These are phyloP conservation scores for Redunca redunca DNA, from an alignment of 2,113 vertebrate species.

Conservation along the genomic window DNA sequence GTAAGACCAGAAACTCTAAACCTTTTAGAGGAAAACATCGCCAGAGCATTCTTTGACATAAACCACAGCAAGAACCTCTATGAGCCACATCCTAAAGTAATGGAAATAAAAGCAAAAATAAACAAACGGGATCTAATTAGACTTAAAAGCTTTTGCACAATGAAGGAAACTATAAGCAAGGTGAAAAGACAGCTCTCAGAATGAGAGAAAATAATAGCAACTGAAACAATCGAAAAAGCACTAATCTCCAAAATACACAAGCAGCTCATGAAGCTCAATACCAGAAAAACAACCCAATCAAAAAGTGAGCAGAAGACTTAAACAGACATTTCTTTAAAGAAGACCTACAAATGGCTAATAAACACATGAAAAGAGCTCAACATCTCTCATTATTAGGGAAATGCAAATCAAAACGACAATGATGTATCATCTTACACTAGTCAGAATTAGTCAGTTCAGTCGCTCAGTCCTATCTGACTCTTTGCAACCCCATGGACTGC, in stretches of 20 bases:
- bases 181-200: not conserved
- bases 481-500: not conserved
- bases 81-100: not conserved
- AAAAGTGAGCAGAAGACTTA: not conserved
- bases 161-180: not conserved
- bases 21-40: not conserved
- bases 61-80: not conserved
- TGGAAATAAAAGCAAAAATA: not conserved
- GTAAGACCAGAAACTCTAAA: not conserved
- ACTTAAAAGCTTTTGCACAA: not conserved
- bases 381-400: not conserved
- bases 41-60: not conserved
- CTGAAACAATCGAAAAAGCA: too few relatives aligned
- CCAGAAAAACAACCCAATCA: not conserved
- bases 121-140: not conserved
- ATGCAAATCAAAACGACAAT: not conserved
- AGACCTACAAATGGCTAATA: not conserved
- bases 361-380: not conserved
- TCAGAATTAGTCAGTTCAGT: not conserved
- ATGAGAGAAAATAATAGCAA: not conserved
- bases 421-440: not conserved
- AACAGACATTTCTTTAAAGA: not conserved
- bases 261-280: not conserved
- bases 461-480: not conserved
- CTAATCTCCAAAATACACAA: too few relatives aligned